Percentiles rank a stretch among this genome's conserved stretches.
Evolutionary conservation across 2,113 vertebrate genomes (phyloP).

Genomic region (Amphiprion ocellaris): DNA sequence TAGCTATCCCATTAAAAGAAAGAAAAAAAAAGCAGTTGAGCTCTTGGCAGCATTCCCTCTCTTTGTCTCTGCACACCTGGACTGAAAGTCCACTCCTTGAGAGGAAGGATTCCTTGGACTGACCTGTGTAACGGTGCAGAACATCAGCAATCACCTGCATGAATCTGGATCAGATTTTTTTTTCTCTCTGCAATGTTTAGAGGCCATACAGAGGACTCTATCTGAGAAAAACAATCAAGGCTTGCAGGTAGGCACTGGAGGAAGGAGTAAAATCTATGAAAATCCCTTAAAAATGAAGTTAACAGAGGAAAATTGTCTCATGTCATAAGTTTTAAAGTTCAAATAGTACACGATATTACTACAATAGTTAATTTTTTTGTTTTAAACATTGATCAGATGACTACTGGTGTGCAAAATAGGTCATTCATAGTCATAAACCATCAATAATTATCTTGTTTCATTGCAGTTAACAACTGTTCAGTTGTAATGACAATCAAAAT

Average conservation of each 20-base stretch:
- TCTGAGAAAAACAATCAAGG: conserved; percentile 1
- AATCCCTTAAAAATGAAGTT: not conserved
- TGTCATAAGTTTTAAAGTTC: too few relatives aligned
- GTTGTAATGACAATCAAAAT: too few relatives aligned
- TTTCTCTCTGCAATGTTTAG: not conserved
- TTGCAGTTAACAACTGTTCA: too few relatives aligned
- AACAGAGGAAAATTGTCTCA: not conserved
- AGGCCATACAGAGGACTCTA: not conserved
- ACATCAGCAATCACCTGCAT: conserved; percentile 52
- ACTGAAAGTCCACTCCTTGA: conserved; percentile 35
- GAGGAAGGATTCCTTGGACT: conserved; percentile 39
- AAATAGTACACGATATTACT: too few relatives aligned
- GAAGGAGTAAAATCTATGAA: conserved; percentile 18
- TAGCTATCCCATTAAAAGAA: conserved; percentile 24
- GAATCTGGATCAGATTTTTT: conserved; percentile 40
- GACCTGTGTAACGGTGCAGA: conserved; percentile 47
- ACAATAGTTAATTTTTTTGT: too few relatives aligned
- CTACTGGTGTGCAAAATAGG: too few relatives aligned
- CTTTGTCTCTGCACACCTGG: conserved; percentile 67
- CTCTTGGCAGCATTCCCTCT: conserved; percentile 52
- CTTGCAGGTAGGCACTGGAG: conserved; percentile 11
- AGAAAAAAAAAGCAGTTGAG: conserved; percentile 13
- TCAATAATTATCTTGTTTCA: too few relatives aligned
- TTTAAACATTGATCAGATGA: too few relatives aligned
- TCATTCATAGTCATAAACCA: too few relatives aligned